Evolutionary conservation across 2,888 invertebrate species (phyloP).

Genomic region (Nesidiocoris tenuis): DNA sequence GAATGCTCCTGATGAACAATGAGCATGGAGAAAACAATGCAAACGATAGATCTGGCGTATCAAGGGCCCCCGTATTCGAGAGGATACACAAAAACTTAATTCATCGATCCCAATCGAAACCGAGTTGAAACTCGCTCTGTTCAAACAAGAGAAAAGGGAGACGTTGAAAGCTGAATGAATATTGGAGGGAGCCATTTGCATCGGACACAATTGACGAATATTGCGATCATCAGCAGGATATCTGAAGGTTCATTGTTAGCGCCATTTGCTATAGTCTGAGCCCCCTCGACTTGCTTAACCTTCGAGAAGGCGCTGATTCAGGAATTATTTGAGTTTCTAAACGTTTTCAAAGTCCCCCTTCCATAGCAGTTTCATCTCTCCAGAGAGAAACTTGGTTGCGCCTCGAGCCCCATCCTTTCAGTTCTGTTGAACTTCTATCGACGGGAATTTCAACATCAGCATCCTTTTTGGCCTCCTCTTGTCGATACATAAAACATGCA

Average conservation of each 20-base stretch:
- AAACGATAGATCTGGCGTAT: too few relatives aligned
- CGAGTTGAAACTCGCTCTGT: constrained; percentile 15
- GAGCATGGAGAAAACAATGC: too few relatives aligned
- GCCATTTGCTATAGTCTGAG: neutral
- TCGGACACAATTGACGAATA: constrained; percentile 16
- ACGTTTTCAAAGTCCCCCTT: neutral
- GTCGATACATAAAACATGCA: neutral
- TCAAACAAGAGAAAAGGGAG: constrained; percentile 16
- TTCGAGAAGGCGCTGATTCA: constrained; percentile 27
- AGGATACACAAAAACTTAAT: constrained; percentile 22
- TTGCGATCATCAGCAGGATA: constrained; percentile 23
- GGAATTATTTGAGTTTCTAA: constrained; percentile 23
- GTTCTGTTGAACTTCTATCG: constrained; percentile 3
- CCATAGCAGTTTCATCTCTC: constrained; percentile 18
- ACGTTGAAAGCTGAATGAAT: constrained; percentile 1
- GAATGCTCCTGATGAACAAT: too few relatives aligned
- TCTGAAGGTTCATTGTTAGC: constrained; percentile 25
- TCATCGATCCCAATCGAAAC: constrained; percentile 22
- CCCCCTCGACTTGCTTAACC: constrained; percentile 26
- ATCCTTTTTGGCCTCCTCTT: neutral
- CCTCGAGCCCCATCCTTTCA: neutral
- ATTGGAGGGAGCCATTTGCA: neutral
- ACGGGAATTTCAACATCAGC: neutral
- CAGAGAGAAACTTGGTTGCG: neutral
- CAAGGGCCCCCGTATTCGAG: too few relatives aligned